A percentile compares a stretch with the other conserved stretches of the same genome.
Conservation (phyloP, 2,797 vertebrate genomes). For the Tenualosa thibaudeaui region DNA sequence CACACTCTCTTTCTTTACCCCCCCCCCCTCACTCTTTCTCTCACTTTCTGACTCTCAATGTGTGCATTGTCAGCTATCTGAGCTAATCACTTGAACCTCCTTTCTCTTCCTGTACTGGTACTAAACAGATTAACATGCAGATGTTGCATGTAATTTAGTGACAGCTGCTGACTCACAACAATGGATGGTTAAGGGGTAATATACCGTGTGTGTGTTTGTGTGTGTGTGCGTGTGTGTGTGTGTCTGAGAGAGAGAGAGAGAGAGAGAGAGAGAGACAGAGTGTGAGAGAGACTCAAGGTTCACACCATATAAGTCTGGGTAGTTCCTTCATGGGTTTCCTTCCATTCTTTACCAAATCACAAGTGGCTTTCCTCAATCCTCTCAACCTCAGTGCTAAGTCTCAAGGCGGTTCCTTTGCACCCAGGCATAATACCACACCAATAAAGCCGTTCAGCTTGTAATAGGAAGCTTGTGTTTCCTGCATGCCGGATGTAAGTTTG, state of each 20-base stretch:
- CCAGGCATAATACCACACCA: constrained; percentile 33
- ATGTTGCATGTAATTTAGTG: neutral
- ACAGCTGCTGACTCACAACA: neutral
- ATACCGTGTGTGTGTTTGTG: neutral
- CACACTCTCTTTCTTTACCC: neutral
- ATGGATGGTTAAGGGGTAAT: constrained; percentile 2
- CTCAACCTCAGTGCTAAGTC: constrained; percentile 33
- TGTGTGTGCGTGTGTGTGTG: constrained; percentile 29
- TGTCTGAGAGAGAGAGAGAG: neutral
- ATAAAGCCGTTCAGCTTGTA: constrained; percentile 27
- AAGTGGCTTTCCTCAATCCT: constrained; percentile 38
- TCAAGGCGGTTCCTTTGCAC: constrained; percentile 32
- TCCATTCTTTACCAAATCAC: constrained; percentile 40
- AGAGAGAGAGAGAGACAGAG: neutral
- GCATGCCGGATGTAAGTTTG: constrained; percentile 35
- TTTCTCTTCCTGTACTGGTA: neutral
- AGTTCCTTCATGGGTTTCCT: constrained; percentile 43
- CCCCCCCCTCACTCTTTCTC: neutral
- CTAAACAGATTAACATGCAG: neutral
- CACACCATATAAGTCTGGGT: constrained; percentile 22
- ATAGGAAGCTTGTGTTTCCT: constrained; percentile 41
- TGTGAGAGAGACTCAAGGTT: neutral
- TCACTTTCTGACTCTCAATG: neutral
- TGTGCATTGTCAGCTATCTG: neutral
- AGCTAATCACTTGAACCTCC: constrained; percentile 2